Evolutionary conservation across 2,113 vertebrate genomes (phyloP), one percentile per base, ranked within the genome.

Genomic region (Accipiter cooperii): DNA sequence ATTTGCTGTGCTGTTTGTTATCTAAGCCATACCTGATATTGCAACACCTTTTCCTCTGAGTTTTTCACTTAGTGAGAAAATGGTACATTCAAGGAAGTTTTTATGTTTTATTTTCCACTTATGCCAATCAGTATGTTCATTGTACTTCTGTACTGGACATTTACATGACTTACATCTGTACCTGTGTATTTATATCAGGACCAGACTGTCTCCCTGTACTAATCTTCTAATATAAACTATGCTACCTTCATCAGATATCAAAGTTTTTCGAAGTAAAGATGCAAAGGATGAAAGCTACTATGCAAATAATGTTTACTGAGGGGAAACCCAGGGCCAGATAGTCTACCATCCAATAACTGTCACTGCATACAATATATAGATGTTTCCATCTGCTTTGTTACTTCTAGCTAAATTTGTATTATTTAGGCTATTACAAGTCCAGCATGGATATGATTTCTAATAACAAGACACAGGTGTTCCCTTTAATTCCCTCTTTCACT

Each of bases 391-490:
- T 95, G 76, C 73, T 89, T 94, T 89, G 34, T 60, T 93, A 80
- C 77, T 93, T 96, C 89, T 79, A 91, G 95, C 68, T 96, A 94
- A 92, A 97, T 96, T 83, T 96, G 58, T 94, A 66, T 95, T 94
- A 97, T 96, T 96, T 90, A 97, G 95, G 55, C 80, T 92, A 94
- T 95, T 96, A 96, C 83, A 91, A 92, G 83, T 89, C 81, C 93
- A 95, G 91, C 84, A 93, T 73, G 74, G 80, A 93, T 91, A 91
- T 94, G 96, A 91, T 96, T 95, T 91, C 91, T 95, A 96, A 96
- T 93, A 97, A 97, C 91, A 94, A 96, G 95, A 91, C 88, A 91
- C 96, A 98, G 95, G 96, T 97, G 96, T 87, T 97, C 91, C 34
- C 71, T 94, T 94, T 93, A 96, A 96, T 95, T 96, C 84, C 89